Conservation (phyloP, 2,113 vertebrate species). For the Actenoides hombroni region DNA sequence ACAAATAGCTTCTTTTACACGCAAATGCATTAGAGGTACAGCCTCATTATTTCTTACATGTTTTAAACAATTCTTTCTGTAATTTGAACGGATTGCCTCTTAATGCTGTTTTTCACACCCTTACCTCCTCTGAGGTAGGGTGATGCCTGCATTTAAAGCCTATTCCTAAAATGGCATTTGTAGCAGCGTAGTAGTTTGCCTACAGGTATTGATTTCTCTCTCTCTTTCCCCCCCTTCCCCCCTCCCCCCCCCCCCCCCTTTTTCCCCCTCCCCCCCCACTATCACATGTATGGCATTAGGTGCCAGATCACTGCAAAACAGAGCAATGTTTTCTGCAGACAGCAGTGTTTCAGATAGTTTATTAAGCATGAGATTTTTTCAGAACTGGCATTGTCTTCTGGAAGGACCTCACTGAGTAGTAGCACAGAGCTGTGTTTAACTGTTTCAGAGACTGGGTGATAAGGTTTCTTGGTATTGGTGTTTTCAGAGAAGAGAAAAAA, state of each 20-base stretch:
- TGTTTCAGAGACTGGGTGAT: neutral
- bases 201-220: neutral
- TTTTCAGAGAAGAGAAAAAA: neutral
- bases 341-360: neutral
- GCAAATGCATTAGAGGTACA: neutral
- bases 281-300: neutral
- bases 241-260: too few relatives aligned
- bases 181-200: neutral
- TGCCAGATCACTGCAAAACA: neutral
- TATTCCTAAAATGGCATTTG: neutral
- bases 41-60: neutral
- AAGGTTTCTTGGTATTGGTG: neutral
- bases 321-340: neutral
- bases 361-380: neutral
- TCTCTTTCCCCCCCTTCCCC: neutral
- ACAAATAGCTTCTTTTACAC: neutral
- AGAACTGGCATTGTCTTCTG: neutral
- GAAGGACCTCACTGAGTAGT: neutral
- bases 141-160: neutral
- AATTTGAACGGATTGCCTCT: neutral
- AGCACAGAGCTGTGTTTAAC: neutral
- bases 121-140: neutral
- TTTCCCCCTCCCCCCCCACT: neutral
- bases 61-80: neutral
- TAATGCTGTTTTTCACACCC: neutral